Evolutionary conservation across 2,113 vertebrate genomes (phyloP).

Genomic region (Laticauda laticaudata): DNA sequence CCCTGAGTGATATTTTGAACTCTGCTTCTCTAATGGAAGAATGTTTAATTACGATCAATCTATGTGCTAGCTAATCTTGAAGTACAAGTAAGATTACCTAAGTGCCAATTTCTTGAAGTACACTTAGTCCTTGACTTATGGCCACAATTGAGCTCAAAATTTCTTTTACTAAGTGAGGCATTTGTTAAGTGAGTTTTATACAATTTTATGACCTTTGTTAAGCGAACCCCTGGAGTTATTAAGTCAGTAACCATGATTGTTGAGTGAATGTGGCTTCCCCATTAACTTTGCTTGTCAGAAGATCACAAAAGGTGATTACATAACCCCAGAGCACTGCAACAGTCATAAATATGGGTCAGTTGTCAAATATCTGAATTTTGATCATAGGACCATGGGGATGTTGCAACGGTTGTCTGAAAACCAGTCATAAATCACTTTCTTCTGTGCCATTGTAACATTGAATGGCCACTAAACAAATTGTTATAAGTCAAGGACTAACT

Average conservation of each 20-base stretch:
- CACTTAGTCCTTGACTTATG: not conserved
- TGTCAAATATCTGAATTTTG: not conserved
- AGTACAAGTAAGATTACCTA: not conserved
- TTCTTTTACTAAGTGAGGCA: not conserved
- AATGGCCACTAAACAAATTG: not conserved
- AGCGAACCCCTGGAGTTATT: not conserved
- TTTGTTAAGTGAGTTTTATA: not conserved
- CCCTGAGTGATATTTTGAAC: not conserved
- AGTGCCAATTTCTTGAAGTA: not conserved
- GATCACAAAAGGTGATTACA: not conserved
- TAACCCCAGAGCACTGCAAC: not conserved
- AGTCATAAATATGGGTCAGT: not conserved
- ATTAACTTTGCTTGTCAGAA: not conserved
- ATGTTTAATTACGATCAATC: not conserved
- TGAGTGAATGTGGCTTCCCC: not conserved
- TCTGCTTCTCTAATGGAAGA: not conserved
- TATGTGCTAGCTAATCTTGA: not conserved
- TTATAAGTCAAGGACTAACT: not conserved
- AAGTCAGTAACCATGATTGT: not conserved
- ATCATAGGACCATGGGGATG: not conserved
- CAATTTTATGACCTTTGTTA: not conserved
- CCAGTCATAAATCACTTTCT: not conserved
- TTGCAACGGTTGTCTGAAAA: not conserved
- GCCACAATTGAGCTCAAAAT: not conserved
- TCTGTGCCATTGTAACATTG: not conserved